Percentiles rank a stretch among this genome's conserved stretches.
Evolutionary conservation across 92 coral and sea anemone species (phyloP).

Genomic region (Phenganax stokvisi): DNA sequence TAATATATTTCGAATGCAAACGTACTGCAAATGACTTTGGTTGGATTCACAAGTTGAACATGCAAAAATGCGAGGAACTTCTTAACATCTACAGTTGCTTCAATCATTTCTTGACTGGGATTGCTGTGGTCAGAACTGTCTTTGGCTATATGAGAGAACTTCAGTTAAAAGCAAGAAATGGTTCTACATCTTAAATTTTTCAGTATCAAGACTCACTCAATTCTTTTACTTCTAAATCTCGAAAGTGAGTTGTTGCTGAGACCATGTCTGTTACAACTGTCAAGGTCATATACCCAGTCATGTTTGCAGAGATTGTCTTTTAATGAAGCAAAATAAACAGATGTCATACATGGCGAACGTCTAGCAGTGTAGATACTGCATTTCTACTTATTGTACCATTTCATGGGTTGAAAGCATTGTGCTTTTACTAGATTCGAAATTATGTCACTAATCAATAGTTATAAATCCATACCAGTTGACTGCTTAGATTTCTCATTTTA

Average conservation of each 20-base stretch:
- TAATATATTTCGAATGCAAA: slow-evolving; percentile 4
- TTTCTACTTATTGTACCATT: no score
- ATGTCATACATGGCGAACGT: neutral
- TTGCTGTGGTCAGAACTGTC: slow-evolving; percentile 5
- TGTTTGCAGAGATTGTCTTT: slow-evolving; percentile 84
- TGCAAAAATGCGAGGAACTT: slow-evolving; percentile 80
- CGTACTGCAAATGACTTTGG: slow-evolving; percentile 92
- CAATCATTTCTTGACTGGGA: slow-evolving; percentile 69
- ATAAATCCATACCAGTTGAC: slow-evolving; percentile 55
- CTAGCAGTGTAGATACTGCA: neutral
- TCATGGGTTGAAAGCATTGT: no score
- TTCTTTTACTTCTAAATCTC: slow-evolving; percentile 72
- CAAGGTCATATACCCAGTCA: slow-evolving; percentile 85
- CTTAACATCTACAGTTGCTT: slow-evolving; percentile 87
- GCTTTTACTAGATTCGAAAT: neutral
- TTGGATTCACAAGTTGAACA: slow-evolving; percentile 86
- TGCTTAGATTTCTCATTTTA: slow-evolving; percentile 87
- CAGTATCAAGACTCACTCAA: slow-evolving; percentile 53
- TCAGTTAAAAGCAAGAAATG: neutral
- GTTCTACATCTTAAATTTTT: neutral
- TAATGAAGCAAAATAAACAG: neutral
- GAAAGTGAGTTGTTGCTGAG: slow-evolving; percentile 81
- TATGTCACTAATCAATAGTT: neutral
- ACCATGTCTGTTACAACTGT: slow-evolving; percentile 90
- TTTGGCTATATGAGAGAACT: neutral